Percentiles rank a stretch among this genome's conserved stretches.
These are phyloP conservation scores for Glaucopsyche alexis DNA, from an alignment of 2,888 invertebrate genomes.

Conservation along the genomic window DNA sequence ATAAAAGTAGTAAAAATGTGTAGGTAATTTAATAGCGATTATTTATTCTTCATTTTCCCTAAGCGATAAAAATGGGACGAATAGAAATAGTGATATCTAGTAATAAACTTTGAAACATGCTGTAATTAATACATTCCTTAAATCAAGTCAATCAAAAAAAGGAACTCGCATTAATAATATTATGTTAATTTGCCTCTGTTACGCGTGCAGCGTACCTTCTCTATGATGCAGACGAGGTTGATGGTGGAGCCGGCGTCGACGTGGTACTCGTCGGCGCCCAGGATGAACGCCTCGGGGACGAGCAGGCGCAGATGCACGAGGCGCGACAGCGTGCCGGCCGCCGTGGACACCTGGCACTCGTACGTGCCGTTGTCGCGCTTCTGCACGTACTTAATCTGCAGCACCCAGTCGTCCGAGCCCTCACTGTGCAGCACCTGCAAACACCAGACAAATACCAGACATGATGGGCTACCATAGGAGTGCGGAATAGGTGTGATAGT, in stretches of 20 bases:
- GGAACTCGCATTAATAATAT: too few species aligned
- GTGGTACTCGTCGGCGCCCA: conserved; percentile 92
- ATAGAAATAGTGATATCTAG: too few species aligned
- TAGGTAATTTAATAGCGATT: too few species aligned
- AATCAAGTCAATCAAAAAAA: too few species aligned
- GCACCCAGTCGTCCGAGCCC: conserved; percentile 93
- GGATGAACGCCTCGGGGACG: conserved; percentile 93
- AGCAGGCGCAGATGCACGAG: conserved; percentile 93
- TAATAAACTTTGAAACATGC: too few species aligned
- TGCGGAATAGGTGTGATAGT: too few species aligned
- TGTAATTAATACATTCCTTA: too few species aligned
- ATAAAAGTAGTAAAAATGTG: too few species aligned
- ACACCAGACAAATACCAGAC: background rate
- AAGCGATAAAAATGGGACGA: too few species aligned
- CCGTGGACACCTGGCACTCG: conserved; percentile 95
- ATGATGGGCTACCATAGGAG: too few species aligned
- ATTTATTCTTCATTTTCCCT: too few species aligned
- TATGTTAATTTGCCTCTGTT: too few species aligned
- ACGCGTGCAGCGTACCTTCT: conserved; percentile 92
- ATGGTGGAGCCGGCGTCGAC: conserved; percentile 94
- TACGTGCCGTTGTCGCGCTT: conserved; percentile 94
- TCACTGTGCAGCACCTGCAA: conserved; percentile 86
- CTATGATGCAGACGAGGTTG: conserved; percentile 93
- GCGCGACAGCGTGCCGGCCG: conserved; percentile 90
- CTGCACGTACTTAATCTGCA: conserved; percentile 95